phyloP scores from a whole-genome alignment of 1,140 invertebrate species.

The Tribolium castaneum region DNA sequence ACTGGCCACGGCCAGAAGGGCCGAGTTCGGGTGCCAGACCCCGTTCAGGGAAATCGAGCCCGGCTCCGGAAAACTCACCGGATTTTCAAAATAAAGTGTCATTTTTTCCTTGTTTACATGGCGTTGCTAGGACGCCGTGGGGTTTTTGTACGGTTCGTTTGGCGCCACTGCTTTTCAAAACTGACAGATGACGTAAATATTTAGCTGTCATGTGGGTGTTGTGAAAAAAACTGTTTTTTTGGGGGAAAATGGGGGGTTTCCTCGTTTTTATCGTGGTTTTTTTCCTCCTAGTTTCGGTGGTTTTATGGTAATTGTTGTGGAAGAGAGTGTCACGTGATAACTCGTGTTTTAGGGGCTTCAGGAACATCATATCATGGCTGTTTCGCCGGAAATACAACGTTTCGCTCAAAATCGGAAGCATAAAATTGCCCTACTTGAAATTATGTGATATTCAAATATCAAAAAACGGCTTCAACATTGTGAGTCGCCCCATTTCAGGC shows the following conservation, averaged over 20 bases:
- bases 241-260: conserved; percentile 5
- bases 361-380: conserved; percentile 73
- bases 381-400: conserved; percentile 74
- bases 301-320: conserved; percentile 20
- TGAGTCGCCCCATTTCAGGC: conserved; percentile 64
- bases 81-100: conserved; percentile 82
- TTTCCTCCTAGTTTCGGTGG: neutral
- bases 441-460: conserved; percentile 74
- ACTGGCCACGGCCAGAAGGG: conserved; percentile 85
- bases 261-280: neutral
- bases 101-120: conserved; percentile 64
- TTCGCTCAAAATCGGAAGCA: conserved; percentile 73
- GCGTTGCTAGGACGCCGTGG: neutral
- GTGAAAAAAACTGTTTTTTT: neutral
- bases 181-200: conserved; percentile 25
- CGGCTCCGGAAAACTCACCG: conserved; percentile 75
- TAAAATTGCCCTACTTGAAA: conserved; percentile 74
- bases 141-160: neutral
- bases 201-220: conserved; percentile 5
- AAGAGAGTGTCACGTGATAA: neutral
- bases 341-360: conserved; percentile 69
- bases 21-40: conserved; percentile 82
- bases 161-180: neutral
- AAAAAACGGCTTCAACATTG: conserved; percentile 75
- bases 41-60: conserved; percentile 80